Percentiles rank a stretch among this genome's conserved stretches.
Evolutionary conservation across 37 sponge, comb jelly and placozoan species (phyloP).

Genomic region (Ephydatia muelleri): DNA sequence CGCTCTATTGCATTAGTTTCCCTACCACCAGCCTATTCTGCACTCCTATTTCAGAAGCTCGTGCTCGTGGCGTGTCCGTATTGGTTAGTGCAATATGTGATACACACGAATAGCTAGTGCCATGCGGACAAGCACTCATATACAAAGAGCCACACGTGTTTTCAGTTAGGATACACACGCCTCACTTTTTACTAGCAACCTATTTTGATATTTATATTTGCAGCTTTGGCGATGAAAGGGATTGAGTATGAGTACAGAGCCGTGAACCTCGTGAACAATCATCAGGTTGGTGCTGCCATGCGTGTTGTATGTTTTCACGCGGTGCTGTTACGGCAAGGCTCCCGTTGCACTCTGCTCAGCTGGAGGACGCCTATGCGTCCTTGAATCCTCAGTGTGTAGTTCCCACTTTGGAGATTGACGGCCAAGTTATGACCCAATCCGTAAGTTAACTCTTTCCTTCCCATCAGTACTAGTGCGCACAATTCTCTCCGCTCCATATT

Average conservation of each 20-base stretch:
- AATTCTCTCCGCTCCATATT: no score
- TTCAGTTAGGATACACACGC: no score
- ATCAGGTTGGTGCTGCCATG: not conserved
- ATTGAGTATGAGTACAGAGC: constrained; percentile 92
- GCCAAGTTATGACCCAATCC: constrained; percentile 68
- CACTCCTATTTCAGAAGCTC: constrained; percentile 95
- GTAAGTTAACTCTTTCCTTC: constrained; percentile 21
- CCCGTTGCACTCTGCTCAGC: not conserved
- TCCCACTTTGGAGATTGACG: constrained; percentile 81
- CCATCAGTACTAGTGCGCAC: not conserved
- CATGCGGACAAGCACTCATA: no score
- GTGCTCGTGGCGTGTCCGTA: constrained; percentile 96
- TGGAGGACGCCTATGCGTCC: constrained; percentile 59
- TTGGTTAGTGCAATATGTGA: no score
- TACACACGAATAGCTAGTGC: no score
- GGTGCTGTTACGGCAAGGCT: not conserved
- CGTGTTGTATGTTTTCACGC: not conserved
- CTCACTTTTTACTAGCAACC: no score
- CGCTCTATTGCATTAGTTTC: no score
- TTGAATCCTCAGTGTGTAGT: constrained; percentile 71
- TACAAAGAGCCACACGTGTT: no score
- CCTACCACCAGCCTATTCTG: constrained; percentile 91
- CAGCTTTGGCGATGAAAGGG: constrained; percentile 92
- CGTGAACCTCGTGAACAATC: constrained; percentile 74
- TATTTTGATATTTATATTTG: not conserved